phyloP scores from a whole-genome alignment of 1,140 invertebrate genomes.

The Zophobas morio region DNA sequence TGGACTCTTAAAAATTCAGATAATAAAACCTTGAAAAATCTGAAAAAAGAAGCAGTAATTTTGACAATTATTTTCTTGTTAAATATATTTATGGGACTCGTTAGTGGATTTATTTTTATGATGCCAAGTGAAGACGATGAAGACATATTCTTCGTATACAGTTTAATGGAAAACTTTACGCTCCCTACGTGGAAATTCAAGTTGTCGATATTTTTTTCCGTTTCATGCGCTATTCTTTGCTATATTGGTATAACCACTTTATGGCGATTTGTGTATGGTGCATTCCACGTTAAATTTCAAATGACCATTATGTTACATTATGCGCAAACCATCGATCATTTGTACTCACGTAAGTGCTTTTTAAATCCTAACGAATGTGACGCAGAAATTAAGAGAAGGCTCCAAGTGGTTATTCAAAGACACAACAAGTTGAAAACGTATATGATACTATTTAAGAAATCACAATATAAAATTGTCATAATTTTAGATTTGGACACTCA shows the following conservation, averaged over 20 bases:
- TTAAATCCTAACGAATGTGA: neutral
- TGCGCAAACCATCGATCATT: neutral
- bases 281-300: slow-evolving; percentile 7
- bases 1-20: too few species aligned
- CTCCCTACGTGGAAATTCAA: neutral
- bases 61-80: too few species aligned
- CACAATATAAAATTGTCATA: neutral
- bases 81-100: too few species aligned
- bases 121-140: neutral
- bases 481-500: neutral
- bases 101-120: neutral
- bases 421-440: neutral
- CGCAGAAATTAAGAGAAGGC: neutral
- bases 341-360: neutral
- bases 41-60: too few species aligned
- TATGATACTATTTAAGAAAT: neutral
- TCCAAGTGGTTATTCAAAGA: neutral
- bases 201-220: neutral
- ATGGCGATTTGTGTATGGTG: neutral
- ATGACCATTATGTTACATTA: neutral
- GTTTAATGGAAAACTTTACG: neutral
- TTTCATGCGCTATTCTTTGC: neutral
- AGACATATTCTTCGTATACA: slow-evolving; percentile 5
- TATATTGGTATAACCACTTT: neutral
- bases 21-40: too few species aligned